Percentiles rank a stretch among this genome's conserved stretches.
phyloP scores from a whole-genome alignment of 2,797 vertebrate genomes.

The Acanthurus lineatus region DNA sequence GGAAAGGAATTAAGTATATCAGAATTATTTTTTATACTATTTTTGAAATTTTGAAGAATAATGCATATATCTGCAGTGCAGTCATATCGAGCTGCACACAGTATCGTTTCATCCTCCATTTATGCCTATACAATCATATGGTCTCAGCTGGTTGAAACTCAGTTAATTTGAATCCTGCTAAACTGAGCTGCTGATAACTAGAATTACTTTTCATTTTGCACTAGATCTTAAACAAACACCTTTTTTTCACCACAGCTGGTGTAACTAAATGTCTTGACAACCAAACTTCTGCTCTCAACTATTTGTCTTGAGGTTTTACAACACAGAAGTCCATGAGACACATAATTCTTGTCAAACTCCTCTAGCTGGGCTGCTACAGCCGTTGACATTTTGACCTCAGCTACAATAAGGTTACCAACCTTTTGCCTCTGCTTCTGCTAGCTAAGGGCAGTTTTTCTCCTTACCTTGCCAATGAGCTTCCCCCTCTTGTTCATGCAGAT shows the following conservation, averaged over 20 bases:
- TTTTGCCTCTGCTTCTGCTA: neutral
- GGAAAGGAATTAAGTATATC: neutral
- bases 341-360: neutral
- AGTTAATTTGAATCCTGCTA: neutral
- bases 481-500: constrained; percentile 95
- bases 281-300: neutral
- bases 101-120: too few relatives aligned
- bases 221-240: neutral
- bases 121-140: neutral
- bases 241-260: too few relatives aligned
- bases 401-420: neutral
- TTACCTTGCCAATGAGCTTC: constrained; percentile 94
- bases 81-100: neutral
- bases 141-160: neutral
- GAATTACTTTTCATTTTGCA: neutral
- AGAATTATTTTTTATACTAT: neutral
- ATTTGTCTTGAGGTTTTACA: neutral
- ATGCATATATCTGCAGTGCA: neutral
- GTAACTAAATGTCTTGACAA: neutral
- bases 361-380: neutral
- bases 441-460: constrained; percentile 43
- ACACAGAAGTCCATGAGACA: neutral
- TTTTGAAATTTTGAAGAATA: neutral
- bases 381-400: constrained; percentile 25
- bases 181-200: neutral